Base-by-base conservation (phyloP, 2,888 invertebrate species). In the Kryphioiulus occultus region DNA sequence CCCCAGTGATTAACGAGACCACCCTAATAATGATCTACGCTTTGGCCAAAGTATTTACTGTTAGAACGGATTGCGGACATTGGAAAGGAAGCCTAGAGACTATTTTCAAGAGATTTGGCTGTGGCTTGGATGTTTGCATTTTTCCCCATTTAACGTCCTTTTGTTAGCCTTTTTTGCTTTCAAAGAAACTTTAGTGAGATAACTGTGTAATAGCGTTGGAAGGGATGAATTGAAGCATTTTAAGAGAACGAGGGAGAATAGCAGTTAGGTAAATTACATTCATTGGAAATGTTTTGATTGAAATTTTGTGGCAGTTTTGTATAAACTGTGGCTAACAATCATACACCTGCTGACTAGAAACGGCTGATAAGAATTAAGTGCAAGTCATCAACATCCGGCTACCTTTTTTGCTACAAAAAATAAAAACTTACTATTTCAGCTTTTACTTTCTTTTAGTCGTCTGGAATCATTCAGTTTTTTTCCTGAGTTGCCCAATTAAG, bases 1-100 rank as follows among this genome's bases (percentile, higher is more conserved):
- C 68, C 68, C 68, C 12, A 26, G 22, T 68, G 68, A 68, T 68
- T 68, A 68, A 68, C 68, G 68, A 68, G 68, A 22, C n/a, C 68
- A 26, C 22, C 68, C 22, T 68, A 68, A 68, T 68, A 68, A 26
- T 68, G 26, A 68, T 68, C 26, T 26, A 26, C 26, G 68, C 26
- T 10, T 1, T 5, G 68, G 68, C 26, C 59, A 59, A n/a, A 15
- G n/a, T 59, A 68, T 68, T 7, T 68, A 26, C 22, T 59, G 59
- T 9, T 59, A 59, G n/a, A n/a, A n/a, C 59, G n/a, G 59, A 59
- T 59, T 59, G 68, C 26, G 5, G 68, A 68, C n/a, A 68, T 68
- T 22, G 22, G 68, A 22, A 68, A 68, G 19, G 7, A 68, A 22
- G 59, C 12, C 59, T n/a, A 59, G 19, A 5, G 47, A 47, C 47